phyloP scores from a whole-genome alignment of 2,113 vertebrate genomes.

The Tupaia tana region DNA sequence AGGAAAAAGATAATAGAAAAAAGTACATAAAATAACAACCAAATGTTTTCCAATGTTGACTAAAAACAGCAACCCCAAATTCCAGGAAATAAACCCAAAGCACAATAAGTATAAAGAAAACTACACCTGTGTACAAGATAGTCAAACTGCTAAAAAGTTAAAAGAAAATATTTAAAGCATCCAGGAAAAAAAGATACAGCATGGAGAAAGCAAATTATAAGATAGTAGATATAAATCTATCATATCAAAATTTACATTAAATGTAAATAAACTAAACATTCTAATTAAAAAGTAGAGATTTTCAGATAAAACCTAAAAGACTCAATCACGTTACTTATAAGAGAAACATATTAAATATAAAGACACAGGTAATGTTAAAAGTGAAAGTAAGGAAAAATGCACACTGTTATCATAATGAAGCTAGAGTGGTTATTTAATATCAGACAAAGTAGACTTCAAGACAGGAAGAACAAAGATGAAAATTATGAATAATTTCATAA shows the following conservation, averaged over 20 bases:
- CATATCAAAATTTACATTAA: too few species aligned
- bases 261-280: not conserved
- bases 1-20: not conserved
- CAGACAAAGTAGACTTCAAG: not conserved
- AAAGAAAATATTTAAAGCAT: not conserved
- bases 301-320: not conserved
- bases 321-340: too few species aligned
- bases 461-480: not conserved
- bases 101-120: not conserved
- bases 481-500: not conserved
- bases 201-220: not conserved
- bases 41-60: not conserved
- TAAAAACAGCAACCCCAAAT: not conserved
- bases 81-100: not conserved
- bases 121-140: rapidly evolving
- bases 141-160: not conserved
- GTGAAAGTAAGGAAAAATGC: too few species aligned
- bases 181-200: not conserved
- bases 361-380: not conserved
- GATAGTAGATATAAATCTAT: rapidly evolving
- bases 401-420: not conserved
- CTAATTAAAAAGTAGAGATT: not conserved
- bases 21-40: not conserved
- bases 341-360: too few species aligned
- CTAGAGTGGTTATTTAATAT: not conserved